Evolutionary conservation across 1,140 invertebrate species (phyloP), one percentile per base, ranked within the genome.

Genomic region (Musca vetustissima): DNA sequence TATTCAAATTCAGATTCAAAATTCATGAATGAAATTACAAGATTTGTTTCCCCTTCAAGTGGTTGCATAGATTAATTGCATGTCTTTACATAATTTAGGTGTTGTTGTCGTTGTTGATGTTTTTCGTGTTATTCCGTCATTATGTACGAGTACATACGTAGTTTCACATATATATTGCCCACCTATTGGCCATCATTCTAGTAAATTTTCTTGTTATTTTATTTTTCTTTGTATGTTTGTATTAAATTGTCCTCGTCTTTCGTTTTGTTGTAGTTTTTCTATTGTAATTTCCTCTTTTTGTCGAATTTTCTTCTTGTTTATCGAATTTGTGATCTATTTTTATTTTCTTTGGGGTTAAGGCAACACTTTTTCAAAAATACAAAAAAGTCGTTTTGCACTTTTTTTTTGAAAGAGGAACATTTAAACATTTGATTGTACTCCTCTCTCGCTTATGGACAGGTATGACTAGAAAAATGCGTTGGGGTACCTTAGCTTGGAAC

Each of bases 221-320:
- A 21, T 2, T 28, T 57, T 57, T 61, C n/a, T 43, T 28, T 43
- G 36, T 61, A n/a, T n/a, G 36, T 21, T 22, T 8, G 24, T 57
- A n/a, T 57, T 28, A 61, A 43, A 61, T 61, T 61, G 28, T 61
- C 57, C 28, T 61, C 57, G 57, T 61, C 28, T 36, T 13, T n/a
- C n/a, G n/a, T n/a, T 17, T 61, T 13, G 36, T 13, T 43, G 36
- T 43, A 8, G 11, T 43, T 43, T 13, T 43, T 43, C 36, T 43
- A 43, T 43, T 61, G 28, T 61, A 61, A 61, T 61, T 61, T 61
- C 57, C 57, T 61, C n/a, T 61, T 36, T n/a, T n/a, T n/a, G n/a
- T n/a, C 57, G n/a, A 61, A 61, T 43, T 43, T 43, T 43, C 36
- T 43, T 43, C 36, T 43, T n/a, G n/a, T n/a, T 43, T 11, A 43